These are phyloP conservation scores for Parazoanthus darwini DNA, from an alignment of 92 coral and sea anemone genomes.

Conservation along the genomic window DNA sequence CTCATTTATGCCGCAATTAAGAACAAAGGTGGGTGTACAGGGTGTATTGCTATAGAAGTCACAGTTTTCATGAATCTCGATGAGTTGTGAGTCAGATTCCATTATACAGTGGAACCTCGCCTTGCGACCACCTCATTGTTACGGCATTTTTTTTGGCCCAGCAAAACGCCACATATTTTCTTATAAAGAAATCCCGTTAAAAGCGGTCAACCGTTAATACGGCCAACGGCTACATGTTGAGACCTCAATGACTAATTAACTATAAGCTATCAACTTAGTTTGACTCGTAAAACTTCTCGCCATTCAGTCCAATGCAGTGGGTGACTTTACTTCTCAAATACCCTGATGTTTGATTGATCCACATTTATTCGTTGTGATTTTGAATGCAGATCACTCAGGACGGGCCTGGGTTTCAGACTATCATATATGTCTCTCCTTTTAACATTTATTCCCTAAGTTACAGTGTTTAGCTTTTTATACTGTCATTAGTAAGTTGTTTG, in stretches of 20 bases:
- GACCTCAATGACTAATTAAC: too few relatives aligned
- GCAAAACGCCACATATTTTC: too few relatives aligned
- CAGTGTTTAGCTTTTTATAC: neutral
- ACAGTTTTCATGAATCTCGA: neutral
- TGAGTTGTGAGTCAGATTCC: too few relatives aligned
- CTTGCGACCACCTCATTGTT: too few relatives aligned
- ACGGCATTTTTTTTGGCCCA: too few relatives aligned
- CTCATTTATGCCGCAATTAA: conserved; percentile 77
- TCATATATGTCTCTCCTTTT: neutral
- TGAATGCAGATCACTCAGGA: neutral
- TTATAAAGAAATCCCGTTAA: too few relatives aligned
- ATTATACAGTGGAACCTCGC: too few relatives aligned
- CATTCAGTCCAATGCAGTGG: neutral
- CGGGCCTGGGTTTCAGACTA: neutral
- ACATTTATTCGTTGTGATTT: too few relatives aligned
- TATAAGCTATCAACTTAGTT: too few relatives aligned
- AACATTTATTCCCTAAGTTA: conserved; percentile 25
- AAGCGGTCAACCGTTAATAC: too few relatives aligned
- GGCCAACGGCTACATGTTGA: too few relatives aligned
- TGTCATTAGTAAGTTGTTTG: neutral
- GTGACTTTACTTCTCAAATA: neutral
- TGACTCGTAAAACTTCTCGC: neutral
- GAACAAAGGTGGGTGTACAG: conserved; percentile 67
- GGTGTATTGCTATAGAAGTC: neutral
- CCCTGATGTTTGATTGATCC: neutral